Evolutionary conservation across 2,888 invertebrate genomes (phyloP), one percentile per base, ranked within the genome.

Genomic region (Rhagophthalmus giganteus): DNA sequence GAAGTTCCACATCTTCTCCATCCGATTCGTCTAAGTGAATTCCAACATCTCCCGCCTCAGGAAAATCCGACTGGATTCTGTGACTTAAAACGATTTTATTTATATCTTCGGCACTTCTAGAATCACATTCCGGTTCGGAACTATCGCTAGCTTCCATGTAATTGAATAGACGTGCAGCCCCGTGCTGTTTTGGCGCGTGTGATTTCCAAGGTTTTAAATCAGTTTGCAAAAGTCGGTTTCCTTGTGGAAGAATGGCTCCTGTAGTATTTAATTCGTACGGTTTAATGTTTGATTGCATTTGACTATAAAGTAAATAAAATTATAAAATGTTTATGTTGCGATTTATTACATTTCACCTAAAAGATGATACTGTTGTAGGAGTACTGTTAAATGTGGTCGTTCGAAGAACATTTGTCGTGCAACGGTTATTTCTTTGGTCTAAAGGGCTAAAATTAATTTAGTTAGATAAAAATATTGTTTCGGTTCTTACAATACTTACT

Each of bases 91-190:
- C 66, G 15, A 70, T 46, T 47, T 74, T 66, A 44, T 65, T 67
- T 69, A 74, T 70, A 28, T 74, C 71, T 61, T 72, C 73, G 38
- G 67, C 76, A 66, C 77, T 76, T 40, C 68, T 59, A 16, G 67
- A 67, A 51, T 76, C 76, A 67, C 78, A 78, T 67, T 76, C 76
- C 12, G 79, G 79, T 69, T 83, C 85, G 45, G 85, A 85, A 63
- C 85, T 85, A 76, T 86, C 86, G 61, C 80, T 83, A 56, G 87
- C 87, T 76, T 84, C 87, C 79, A 85, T 80, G 78, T 83, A 87
- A 66, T 82, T 86, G 76, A 86, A 86, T 44, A 86, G 78, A 51
- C 85, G 78, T 60, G 84, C 85, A 46, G 86, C 85, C 57, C 86
- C 86, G 59, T 81, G 81, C 66, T 72, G 74, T 40, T 74, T 74